These are phyloP conservation scores for Agrochola macilenta DNA, from an alignment of 2,888 invertebrate species.

Conservation along the genomic window DNA sequence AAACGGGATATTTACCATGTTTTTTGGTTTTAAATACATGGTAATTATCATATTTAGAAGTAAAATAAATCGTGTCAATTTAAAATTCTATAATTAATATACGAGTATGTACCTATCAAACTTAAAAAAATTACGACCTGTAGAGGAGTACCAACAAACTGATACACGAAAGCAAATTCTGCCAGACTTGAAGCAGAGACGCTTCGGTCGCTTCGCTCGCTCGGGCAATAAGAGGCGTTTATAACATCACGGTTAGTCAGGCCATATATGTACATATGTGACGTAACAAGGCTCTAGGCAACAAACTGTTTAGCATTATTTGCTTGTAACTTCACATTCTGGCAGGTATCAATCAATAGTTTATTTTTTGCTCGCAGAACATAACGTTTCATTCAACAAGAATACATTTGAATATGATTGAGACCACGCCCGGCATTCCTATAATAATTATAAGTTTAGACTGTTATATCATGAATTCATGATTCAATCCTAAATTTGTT, in stretches of 20 bases:
- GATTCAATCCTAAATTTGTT: constrained; percentile 13
- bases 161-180: too few relatives aligned
- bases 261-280: constrained; percentile 1
- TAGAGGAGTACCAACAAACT: too few relatives aligned
- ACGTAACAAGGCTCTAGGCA: constrained; percentile 29
- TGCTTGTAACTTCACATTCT: constrained; percentile 17
- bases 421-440: constrained; percentile 48
- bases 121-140: too few relatives aligned
- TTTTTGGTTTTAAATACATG: too few relatives aligned
- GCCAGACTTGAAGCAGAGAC: too few relatives aligned
- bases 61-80: too few relatives aligned
- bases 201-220: too few relatives aligned
- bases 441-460: constrained; percentile 62
- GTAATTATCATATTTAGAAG: too few relatives aligned
- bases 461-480: constrained; percentile 41
- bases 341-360: constrained; percentile 46
- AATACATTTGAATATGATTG: constrained; percentile 54
- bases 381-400: constrained; percentile 24
- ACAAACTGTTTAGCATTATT: neutral
- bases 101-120: too few relatives aligned
- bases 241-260: neutral
- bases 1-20: too few relatives aligned
- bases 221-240: neutral
- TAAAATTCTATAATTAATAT: too few relatives aligned
- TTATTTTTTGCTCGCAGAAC: constrained; percentile 30